Base-by-base conservation (phyloP, 2,888 invertebrate species). In the Drosophila merina region DNA sequence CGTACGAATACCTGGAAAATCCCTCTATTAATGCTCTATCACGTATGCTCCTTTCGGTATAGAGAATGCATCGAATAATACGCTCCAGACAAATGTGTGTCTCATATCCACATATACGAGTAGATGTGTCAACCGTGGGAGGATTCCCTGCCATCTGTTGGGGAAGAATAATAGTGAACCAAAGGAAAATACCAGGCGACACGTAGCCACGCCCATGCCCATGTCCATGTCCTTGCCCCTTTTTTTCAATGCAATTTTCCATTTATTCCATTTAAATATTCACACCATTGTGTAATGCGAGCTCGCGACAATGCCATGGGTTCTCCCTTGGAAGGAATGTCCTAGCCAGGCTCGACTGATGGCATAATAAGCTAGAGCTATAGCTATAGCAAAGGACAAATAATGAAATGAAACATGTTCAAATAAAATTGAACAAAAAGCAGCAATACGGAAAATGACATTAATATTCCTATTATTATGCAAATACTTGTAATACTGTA, bases 191-290 rank as follows among this genome's bases (percentile, higher is more conserved):
- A 28, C 48, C 56, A 33, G 38, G 49, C 71, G 71, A 71, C 57
- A 71, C 57, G 71, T 57, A 26, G 63, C 40, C 44, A 8, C 30
- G 12, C 47, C 52, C 52, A 12, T n/a, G 0, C n/a, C 25, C 12
- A 38, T 12, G 5, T 4, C 25, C 12, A 38, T 12, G 5, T 4
- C 44, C 33, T n/a, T 42, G 33, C 79, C 77, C 62, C 71, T 66
- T 67, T 82, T 82, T 70, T 72, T 76, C 64, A 36, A 70, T 79
- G 76, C 86, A 83, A 83, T 83, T 83, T 83, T 79, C 86, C 75
- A 77, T 83, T 83, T 83, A 83, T 80, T 86, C 86, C 80, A 80
- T 83, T 86, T 83, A 80, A 83, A 77, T 76, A 72, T 74, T 57
- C 72, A 62, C 57, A 69, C 69, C 40, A 48, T 54, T 54, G 57